A percentile compares a stretch with the other conserved stretches of the same genome.
phyloP scores from a whole-genome alignment of 2,797 vertebrate species.

The Steatocranus sp. region DNA sequence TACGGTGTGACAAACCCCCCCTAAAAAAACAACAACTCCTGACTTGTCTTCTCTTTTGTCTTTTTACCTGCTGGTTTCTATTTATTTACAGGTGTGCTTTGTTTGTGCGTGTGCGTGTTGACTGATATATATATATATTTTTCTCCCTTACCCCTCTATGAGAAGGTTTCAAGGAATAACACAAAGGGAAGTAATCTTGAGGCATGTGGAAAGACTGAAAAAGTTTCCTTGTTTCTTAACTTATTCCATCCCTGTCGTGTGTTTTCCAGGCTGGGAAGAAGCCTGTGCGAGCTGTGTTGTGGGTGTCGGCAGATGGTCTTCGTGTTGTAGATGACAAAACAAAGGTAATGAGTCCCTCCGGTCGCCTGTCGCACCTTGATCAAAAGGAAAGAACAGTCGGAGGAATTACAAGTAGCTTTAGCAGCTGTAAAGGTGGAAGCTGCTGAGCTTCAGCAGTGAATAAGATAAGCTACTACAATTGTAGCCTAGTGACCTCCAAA shows the following conservation, averaged over 20 bases:
- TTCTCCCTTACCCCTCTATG: not conserved
- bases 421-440: not conserved
- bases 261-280: slow-evolving; percentile 91
- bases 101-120: not conserved
- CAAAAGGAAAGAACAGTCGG: not conserved
- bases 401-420: not conserved
- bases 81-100: not conserved
- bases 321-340: slow-evolving; percentile 98
- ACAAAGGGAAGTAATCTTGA: not conserved
- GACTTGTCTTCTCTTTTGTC: slow-evolving; percentile 12
- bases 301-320: slow-evolving; percentile 97
- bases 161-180: slow-evolving; percentile 31
- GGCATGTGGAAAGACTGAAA: not conserved
- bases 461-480: not conserved
- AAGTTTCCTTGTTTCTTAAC: slow-evolving; percentile 10
- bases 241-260: not conserved
- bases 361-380: not conserved
- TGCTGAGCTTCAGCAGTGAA: not conserved
- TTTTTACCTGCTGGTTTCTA: not conserved
- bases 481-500: slow-evolving; percentile 19
- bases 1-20: not conserved
- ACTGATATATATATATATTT: not conserved
- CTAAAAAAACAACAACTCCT: not conserved
- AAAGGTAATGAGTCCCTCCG: slow-evolving; percentile 80
- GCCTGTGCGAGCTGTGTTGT: slow-evolving; percentile 91